Evolutionary conservation across 2,888 invertebrate species (phyloP), one percentile per base, ranked within the genome.

Genomic region (Himalopsyche tibetana): DNA sequence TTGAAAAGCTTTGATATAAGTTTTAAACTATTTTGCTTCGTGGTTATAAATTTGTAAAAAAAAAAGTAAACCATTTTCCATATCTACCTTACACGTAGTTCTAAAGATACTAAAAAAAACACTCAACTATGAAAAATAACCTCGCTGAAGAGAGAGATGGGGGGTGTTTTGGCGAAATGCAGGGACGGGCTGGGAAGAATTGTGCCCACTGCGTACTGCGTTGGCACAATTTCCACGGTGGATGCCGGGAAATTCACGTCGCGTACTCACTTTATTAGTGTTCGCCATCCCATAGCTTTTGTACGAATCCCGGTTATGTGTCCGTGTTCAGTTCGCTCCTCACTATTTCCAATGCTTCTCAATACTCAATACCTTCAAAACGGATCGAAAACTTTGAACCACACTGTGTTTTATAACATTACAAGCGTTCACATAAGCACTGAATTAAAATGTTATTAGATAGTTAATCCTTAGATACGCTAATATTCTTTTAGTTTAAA

Each of bases 211-310:
- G 63, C 63, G 63, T 63, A 85, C 82, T 82, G 74, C 84, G 82
- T 56, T 69, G 82, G 84, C 82, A 86, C 87, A 87, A 87, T 87
- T 87, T 87, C 55, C 83, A 87, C 86, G 79, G 63, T 6, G 82
- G 74, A 63, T 42, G 86, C 82, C 84, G 81, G 82, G 51, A 82
- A 86, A 87, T 87, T 87, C 87, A 69, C 80, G 87, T 87, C 87
- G 87, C 87, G 87, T 87, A 84, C 87, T 82, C 87, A 84, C 84
- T 87, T 87, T 87, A 87, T 87, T 87, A 87, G 86, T 86, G 84
- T 80, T 82, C 85, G 28, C 55, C 87, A 63, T 45, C 74, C 56
- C 81, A 38, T 63, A 63, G 63, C 74, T 19, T 81, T 81, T 81
- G 81, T 81, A 28, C 28, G 81, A 81, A 81, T 17, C 17, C 51